Conservation (phyloP, 1,140 invertebrate species). For the Drosophila oshimai region DNA sequence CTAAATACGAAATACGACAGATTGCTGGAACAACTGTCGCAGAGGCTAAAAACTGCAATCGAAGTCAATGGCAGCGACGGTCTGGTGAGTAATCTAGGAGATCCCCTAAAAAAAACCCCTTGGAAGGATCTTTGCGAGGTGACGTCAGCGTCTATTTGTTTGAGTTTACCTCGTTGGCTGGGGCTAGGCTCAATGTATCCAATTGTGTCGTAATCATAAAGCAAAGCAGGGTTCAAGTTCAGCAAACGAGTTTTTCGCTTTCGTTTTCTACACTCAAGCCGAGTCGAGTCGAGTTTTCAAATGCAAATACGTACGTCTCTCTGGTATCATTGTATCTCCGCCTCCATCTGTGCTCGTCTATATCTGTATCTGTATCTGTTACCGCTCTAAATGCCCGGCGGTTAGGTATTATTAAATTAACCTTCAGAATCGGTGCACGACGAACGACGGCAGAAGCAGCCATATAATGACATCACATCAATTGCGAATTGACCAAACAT, state of each 20-base stretch:
- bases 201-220: slow-evolving; percentile 1
- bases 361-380: slow-evolving; percentile 38
- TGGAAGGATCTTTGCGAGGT: slow-evolving; percentile 32
- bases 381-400: slow-evolving; percentile 6
- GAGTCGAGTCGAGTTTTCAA: slow-evolving; percentile 26
- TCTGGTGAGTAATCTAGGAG: slow-evolving; percentile 83
- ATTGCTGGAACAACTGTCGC: slow-evolving; percentile 89
- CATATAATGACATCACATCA: slow-evolving; percentile 70
- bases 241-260: slow-evolving; percentile 54
- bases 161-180: slow-evolving; percentile 2
- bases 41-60: slow-evolving; percentile 84
- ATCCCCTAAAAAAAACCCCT: background rate
- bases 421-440: slow-evolving; percentile 49
- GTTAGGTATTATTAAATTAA: slow-evolving; percentile 71
- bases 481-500: slow-evolving; percentile 24
- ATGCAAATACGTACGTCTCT: slow-evolving; percentile 37
- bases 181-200: background rate
- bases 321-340: slow-evolving; percentile 14
- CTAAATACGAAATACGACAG: slow-evolving; percentile 92
- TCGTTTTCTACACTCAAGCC: slow-evolving; percentile 45
- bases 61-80: slow-evolving; percentile 83
- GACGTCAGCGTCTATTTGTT: slow-evolving; percentile 52
- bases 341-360: slow-evolving; percentile 18
- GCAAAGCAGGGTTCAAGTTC: slow-evolving; percentile 59
- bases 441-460: background rate